Base-by-base conservation (phyloP, 2,797 vertebrate species). In the Loris lydekkerianus region DNA sequence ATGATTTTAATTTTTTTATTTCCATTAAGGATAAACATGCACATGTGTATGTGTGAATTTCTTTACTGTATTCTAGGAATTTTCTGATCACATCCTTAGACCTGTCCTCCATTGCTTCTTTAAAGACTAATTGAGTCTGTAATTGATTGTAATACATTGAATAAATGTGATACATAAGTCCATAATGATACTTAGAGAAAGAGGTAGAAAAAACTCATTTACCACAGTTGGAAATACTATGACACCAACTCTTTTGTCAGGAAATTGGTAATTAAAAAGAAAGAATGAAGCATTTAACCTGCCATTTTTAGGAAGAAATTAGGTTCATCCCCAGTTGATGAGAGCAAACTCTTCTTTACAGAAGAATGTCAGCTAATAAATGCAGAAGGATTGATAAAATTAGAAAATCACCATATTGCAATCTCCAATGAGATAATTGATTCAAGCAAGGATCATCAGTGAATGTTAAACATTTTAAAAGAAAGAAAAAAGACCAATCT, bases 241-340 rank as follows among this genome's bases (percentile, higher is more conserved):
- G 77, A 91, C 7, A 76, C 83, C 78, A 92, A 92, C 40, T 87
- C 49, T 29, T 97, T 97, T 97, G 83, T 96, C 96, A 85, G 78
- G 56, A 96, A 96, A 95, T 80, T 92, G 91, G 63, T 96, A 96
- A 96, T 95, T 96, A 96, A 95, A 94, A 53, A 92, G 67, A 96
- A 96, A 97, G 89, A 97, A 97, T 91, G 56, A 95, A 95, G 63
- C 56, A 95, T 94, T 95, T 96, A 93, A 94, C 81, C 89, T 97
- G 83, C 77, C 93, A 85, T 97, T 97, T 97, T 97, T 95, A 89
- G 82, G 94, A 97, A 96, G 76, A 97, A 96, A 97, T 97, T 95
- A 97, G 91, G 81, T 95, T 95, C 40, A 84, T 81, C 76, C 78
- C 29, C 94, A 84, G 86, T 78, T 87, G 84, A 95, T 95, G 78